A percentile compares a stretch with the other conserved stretches of the same genome.
These are phyloP conservation scores for Erynnis tages DNA, from an alignment of 2,888 invertebrate species.

Conservation along the genomic window DNA sequence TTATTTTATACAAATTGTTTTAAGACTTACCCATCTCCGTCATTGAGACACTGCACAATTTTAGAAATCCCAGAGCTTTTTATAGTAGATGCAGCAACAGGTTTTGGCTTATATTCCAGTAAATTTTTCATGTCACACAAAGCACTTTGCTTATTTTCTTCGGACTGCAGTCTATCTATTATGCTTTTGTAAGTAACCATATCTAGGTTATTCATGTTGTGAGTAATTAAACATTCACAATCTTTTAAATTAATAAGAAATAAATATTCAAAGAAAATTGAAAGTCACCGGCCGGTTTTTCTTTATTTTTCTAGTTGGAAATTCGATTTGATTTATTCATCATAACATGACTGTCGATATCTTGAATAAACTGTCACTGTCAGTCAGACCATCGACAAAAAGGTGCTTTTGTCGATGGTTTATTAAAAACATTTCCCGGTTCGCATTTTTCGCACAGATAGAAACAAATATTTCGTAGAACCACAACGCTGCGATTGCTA, in stretches of 20 bases:
- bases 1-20: not conserved
- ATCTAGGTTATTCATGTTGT: conserved; percentile 17
- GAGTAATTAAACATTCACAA: not conserved
- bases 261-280: not conserved
- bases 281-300: not conserved
- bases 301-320: not conserved
- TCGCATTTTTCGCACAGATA: too few relatives aligned
- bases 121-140: conserved; percentile 65
- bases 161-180: conserved; percentile 16
- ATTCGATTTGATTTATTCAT: too few relatives aligned
- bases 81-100: conserved; percentile 50
- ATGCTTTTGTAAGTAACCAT: conserved; percentile 17
- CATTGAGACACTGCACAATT: conserved; percentile 84
- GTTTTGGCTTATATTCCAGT: conserved; percentile 50
- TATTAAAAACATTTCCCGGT: too few relatives aligned
- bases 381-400: too few relatives aligned
- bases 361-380: too few relatives aligned
- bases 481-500: too few relatives aligned
- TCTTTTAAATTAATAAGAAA: not conserved
- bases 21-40: conserved; percentile 50
- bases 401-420: too few relatives aligned
- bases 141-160: conserved; percentile 38
- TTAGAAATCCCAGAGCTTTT: conserved; percentile 76
- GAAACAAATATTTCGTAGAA: too few relatives aligned
- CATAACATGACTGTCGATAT: too few relatives aligned